Conservation (phyloP, 1,140 invertebrate genomes). For the Coenobita brevimanus region DNA sequence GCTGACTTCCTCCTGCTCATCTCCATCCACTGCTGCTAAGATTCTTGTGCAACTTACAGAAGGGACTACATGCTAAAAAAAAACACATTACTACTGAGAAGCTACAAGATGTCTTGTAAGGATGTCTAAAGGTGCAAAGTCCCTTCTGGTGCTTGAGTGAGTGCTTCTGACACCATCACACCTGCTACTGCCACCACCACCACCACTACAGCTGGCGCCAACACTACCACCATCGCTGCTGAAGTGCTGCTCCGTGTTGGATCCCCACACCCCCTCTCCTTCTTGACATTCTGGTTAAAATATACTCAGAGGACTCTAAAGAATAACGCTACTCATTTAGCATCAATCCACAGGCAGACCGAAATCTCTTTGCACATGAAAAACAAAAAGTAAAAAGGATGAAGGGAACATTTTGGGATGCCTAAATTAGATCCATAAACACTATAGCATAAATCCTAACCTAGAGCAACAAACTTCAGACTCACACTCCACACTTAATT, state of each 20-base stretch:
- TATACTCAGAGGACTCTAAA: conserved; percentile 63
- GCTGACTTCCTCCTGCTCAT: not conserved
- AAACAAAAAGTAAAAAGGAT: conserved; percentile 2
- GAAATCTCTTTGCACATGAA: conserved; percentile 57
- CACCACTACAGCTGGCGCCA: conserved; percentile 33
- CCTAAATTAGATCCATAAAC: conserved; percentile 15
- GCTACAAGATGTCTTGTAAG: conserved; percentile 64
- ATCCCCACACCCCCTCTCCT: conserved; percentile 58
- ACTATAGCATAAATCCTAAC: conserved; percentile 41
- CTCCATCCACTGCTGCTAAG: conserved; percentile 19
- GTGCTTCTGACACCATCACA: conserved; percentile 54
- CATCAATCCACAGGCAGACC: conserved; percentile 55
- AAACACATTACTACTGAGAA: conserved; percentile 57
- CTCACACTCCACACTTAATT: conserved; percentile 41
- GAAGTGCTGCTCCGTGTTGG: conserved; percentile 41
- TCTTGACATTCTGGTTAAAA: conserved; percentile 62
- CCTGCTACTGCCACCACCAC: conserved; percentile 29
- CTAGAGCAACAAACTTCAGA: conserved; percentile 57
- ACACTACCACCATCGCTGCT: conserved; percentile 37
- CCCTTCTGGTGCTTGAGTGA: conserved; percentile 41
- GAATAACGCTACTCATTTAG: conserved; percentile 55
- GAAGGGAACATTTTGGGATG: not conserved
- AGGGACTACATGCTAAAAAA: conserved; percentile 61
- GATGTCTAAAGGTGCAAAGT: conserved; percentile 51
- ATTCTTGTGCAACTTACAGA: conserved; percentile 55